Base-by-base conservation (phyloP, 2,888 invertebrate genomes). In the Axea sp. region DNA sequence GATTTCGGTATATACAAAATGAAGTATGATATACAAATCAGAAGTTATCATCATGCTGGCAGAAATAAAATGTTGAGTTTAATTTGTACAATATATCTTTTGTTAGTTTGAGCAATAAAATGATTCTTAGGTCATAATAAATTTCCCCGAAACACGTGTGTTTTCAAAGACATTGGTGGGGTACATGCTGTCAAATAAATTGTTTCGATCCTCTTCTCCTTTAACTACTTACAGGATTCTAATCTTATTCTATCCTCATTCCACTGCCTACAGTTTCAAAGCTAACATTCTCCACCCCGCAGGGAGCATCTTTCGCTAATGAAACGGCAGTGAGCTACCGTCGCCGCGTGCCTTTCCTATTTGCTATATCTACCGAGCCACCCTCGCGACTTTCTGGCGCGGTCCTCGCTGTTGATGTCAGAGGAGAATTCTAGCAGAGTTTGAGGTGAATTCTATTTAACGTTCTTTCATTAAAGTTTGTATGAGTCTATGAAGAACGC, bases 291-390 rank as follows among this genome's bases (percentile, higher is more conserved):
- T 76, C 77, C 78, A 71, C 80, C 80, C 82, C 83, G 80, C 81
- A 79, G 83, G 83, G 82, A 85, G 84, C 83, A 86, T 85, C 86
- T 86, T 84, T 82, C 83, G 86, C 84, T 87, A 87, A 87, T 87
- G 87, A 87, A 87, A 87, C 85, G 84, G 79, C 77, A 83, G 82
- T 87, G 87, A 87, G 86, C 85, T 87, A 87, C 83, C 83, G 84
- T 76, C 81, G 82, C 84, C 84, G 84, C 87, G 87, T 87, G 86
- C 85, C 81, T 81, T 79, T 78, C 77, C 79, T 80, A 80, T 81
- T 82, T 78, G 77, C 81, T 78, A 76, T 83, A 77, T 78, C 59
- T 43, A 51, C 51, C 51, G 62, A 78, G 80, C 76, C 78, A 80
- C 81, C 78, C 82, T 80, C 76, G 76, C 73, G 77, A 75, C 77